Conservation (phyloP, 1,140 invertebrate species). For the Episyrphus balteatus region DNA sequence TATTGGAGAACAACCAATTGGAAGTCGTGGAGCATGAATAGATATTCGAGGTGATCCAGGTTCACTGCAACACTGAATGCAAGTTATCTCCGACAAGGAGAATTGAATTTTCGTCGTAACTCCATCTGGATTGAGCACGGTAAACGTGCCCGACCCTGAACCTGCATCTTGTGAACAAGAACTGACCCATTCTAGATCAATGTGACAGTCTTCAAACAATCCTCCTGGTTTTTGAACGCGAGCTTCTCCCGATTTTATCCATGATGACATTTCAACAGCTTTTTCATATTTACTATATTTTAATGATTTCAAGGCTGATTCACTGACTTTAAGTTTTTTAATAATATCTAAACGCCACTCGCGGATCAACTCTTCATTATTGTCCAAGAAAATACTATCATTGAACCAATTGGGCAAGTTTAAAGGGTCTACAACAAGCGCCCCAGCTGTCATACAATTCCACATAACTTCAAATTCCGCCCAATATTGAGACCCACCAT, state of each 20-base stretch:
- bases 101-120: conserved; percentile 54
- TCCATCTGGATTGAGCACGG: conserved; percentile 62
- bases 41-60: conserved; percentile 60
- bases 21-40: conserved; percentile 55
- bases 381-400: conserved; percentile 38
- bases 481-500: conserved; percentile 51
- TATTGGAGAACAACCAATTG: conserved; percentile 40
- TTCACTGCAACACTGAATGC: conserved; percentile 62
- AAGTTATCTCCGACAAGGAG: conserved; percentile 51
- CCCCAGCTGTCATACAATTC: conserved; percentile 69
- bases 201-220: conserved; percentile 57
- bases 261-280: conserved; percentile 71
- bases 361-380: conserved; percentile 53
- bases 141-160: conserved; percentile 54
- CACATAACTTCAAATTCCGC: conserved; percentile 65
- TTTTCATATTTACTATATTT: conserved; percentile 52
- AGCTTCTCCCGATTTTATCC: conserved; percentile 68
- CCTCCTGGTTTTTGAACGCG: conserved; percentile 49
- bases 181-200: conserved; percentile 71
- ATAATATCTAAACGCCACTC: conserved; percentile 65
- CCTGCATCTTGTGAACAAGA: conserved; percentile 35
- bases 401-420: conserved; percentile 66
- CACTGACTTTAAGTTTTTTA: conserved; percentile 51
- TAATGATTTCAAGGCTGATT: conserved; percentile 29
- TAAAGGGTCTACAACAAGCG: conserved; percentile 54